Base-by-base conservation (phyloP, 2,113 vertebrate genomes). In the Scomber scombrus region DNA sequence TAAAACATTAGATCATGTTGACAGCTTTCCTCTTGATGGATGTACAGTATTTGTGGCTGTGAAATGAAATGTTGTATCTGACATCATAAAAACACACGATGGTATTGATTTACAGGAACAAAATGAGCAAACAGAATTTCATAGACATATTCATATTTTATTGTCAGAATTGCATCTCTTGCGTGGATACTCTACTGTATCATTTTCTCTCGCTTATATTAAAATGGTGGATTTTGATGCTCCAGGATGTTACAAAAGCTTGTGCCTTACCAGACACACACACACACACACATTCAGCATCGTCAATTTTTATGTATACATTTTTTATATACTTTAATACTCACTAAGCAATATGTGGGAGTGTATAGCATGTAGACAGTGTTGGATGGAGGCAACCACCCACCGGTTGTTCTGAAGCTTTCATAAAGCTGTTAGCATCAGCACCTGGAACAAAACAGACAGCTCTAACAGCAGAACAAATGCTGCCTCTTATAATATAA, bases 1-100 rank as follows among this genome's bases (percentile, higher is more conserved):
- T 45, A 31, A n/a, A 19, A 43, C 31, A 16, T 63, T 43, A 7
- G 45, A 67, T 74, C 54, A 52, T 70, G 19, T 16, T 26, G 16
- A 63, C 70, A 74, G 73, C 66, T 75, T 83, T 60, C 40, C 14
- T 67, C 34, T 16, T 66, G 21, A 67, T 50, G 50, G 52, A 71
- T 71, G 51, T 21, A 47, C 34, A 40, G 34, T 40, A 54, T 75
- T 71, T 60, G 67, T 52, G 47, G 47, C 50, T 31, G 56, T 57
- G 18, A 67, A 70, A 63, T 74, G 9, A 77, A 78, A 68, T 51
- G 49, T 31, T 51, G 29, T 11, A 18, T 15, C 15, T 1, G 16
- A 47, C 74, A 21, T 54, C 23, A 23, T 46, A 46, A 40, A 51
- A 62, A 56, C 1, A 70, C 21, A 62, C 7, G 2, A 3, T 34